These are phyloP conservation scores for Schlechtendalia chinensis DNA, from an alignment of 1,140 invertebrate genomes.

Conservation along the genomic window DNA sequence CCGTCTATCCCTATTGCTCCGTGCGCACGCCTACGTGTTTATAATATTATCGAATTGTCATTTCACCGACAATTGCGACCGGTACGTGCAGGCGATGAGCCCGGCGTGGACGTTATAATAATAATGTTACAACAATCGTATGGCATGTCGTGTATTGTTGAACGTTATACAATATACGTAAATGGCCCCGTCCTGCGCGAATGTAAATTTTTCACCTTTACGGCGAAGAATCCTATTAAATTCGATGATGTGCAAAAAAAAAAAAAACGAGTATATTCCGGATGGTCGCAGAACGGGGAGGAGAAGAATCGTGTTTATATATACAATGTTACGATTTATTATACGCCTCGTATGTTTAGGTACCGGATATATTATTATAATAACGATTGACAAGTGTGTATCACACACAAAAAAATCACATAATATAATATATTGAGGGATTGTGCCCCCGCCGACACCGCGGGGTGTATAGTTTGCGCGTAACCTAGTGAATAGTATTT, in stretches of 20 bases:
- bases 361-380: constrained; percentile 7
- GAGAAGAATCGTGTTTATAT: not conserved
- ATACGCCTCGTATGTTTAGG: not conserved
- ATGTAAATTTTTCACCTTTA: constrained; percentile 6
- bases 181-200: not conserved
- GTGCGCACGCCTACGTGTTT: too few species aligned
- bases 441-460: not conserved
- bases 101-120: not conserved
- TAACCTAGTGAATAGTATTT: too few species aligned
- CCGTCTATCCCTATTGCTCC: too few species aligned
- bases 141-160: too few species aligned
- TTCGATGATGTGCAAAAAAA: constrained; percentile 43
- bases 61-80: too few species aligned
- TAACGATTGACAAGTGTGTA: constrained; percentile 24
- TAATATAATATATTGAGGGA: not conserved
- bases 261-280: not conserved
- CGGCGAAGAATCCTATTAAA: constrained; percentile 21
- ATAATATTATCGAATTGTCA: too few species aligned
- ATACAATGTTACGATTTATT: not conserved
- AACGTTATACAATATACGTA: constrained; percentile 2
- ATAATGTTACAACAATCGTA: not conserved
- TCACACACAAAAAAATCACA: not conserved
- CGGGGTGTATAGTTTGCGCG: not conserved
- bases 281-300: not conserved
- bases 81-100: too few species aligned